Percentiles rank a stretch among this genome's conserved stretches.
These are phyloP conservation scores for Kryptolebias ocellatus DNA, from an alignment of 2,797 vertebrate genomes.

Conservation along the genomic window DNA sequence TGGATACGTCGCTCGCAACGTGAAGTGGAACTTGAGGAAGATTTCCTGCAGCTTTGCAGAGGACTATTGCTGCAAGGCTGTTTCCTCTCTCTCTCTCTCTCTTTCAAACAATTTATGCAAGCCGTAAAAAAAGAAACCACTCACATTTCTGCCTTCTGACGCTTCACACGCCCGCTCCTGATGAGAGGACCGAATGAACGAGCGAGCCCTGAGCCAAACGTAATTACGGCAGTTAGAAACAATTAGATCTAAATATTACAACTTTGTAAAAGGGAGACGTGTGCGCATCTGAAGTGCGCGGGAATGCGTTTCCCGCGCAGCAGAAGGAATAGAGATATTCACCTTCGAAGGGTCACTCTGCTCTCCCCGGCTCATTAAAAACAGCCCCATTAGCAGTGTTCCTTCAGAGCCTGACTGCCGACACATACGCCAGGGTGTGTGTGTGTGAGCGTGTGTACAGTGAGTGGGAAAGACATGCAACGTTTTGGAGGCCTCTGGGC, in stretches of 20 bases:
- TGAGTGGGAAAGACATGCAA: constrained; percentile 68
- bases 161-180: constrained; percentile 51
- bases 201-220: constrained; percentile 57
- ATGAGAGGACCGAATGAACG: constrained; percentile 63
- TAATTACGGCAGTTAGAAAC: constrained; percentile 72
- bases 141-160: constrained; percentile 66
- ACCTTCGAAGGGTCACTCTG: constrained; percentile 81
- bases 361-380: constrained; percentile 83
- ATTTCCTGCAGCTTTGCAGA: constrained; percentile 69
- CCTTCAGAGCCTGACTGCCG: constrained; percentile 77
- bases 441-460: constrained; percentile 47
- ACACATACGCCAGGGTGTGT: constrained; percentile 64
- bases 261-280: constrained; percentile 38
- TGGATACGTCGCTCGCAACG: constrained; percentile 73
- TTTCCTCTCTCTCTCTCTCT: constrained; percentile 12
- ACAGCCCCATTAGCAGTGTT: constrained; percentile 80
- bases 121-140: constrained; percentile 49
- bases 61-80: constrained; percentile 57
- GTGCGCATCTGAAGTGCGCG: constrained; percentile 11
- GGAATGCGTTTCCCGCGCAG: constrained; percentile 46
- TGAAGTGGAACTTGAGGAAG: constrained; percentile 75
- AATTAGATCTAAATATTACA: constrained; percentile 70
- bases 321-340: constrained; percentile 74
- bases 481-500: constrained; percentile 78
- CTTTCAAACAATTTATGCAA: constrained; percentile 68